These are phyloP conservation scores for Bufo bufo DNA, from an alignment of 2,113 vertebrate species.

Conservation along the genomic window DNA sequence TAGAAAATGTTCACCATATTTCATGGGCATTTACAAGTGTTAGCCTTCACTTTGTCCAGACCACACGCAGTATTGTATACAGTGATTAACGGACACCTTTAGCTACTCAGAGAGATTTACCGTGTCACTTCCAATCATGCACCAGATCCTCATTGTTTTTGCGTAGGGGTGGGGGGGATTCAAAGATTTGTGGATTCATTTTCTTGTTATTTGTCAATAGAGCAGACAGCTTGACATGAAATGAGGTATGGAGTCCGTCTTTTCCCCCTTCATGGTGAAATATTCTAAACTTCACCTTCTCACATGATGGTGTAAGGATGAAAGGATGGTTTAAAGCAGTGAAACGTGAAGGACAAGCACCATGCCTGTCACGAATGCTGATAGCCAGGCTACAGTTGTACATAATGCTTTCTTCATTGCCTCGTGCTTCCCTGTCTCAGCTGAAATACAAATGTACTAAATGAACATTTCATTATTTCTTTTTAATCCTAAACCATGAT, in stretches of 20 bases:
- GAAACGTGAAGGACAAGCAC: conserved; percentile 88
- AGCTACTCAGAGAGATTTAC: conserved; percentile 11
- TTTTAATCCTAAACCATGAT: conserved; percentile 64
- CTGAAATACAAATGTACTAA: conserved; percentile 73
- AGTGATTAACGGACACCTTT: neutral
- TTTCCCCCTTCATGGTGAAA: conserved; percentile 61
- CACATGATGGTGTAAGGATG: conserved; percentile 65
- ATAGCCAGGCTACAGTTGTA: conserved; percentile 80
- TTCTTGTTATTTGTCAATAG: conserved; percentile 63
- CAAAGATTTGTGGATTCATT: conserved; percentile 61
- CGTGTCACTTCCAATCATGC: conserved; percentile 15
- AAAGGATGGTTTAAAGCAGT: conserved; percentile 78
- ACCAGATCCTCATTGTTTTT: conserved; percentile 43
- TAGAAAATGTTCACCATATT: neutral
- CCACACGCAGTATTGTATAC: neutral
- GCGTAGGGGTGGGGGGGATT: conserved; percentile 18
- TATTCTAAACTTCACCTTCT: conserved; percentile 68
- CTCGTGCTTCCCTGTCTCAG: conserved; percentile 69
- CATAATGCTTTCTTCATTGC: conserved; percentile 91
- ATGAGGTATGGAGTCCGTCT: conserved; percentile 64
- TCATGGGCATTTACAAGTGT: neutral
- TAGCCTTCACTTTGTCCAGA: neutral
- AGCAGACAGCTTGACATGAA: conserved; percentile 62
- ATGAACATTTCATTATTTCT: conserved; percentile 73
- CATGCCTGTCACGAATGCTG: conserved; percentile 83